These are phyloP conservation scores for Nerophis lumbriciformis DNA, from an alignment of 2,113 vertebrate species.

Conservation along the genomic window DNA sequence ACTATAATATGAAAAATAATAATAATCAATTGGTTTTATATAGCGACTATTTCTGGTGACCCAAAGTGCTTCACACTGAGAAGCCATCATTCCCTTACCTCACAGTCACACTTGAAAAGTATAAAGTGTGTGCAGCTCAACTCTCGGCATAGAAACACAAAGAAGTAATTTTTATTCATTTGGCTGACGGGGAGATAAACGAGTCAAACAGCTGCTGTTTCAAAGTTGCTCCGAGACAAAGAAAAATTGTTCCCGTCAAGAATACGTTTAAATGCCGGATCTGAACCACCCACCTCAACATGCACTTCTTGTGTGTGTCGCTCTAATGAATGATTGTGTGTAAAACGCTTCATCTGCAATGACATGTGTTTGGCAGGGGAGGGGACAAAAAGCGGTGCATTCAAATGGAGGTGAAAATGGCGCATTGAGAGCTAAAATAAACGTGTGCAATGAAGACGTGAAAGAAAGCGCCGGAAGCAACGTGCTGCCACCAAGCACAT, in stretches of 20 bases:
- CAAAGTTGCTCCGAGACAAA: conserved; percentile 64
- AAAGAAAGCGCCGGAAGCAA: conserved; percentile 45
- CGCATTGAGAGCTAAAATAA: conserved; percentile 42
- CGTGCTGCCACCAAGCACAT: conserved; percentile 39
- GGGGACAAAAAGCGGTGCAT: conserved; percentile 20
- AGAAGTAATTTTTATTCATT: conserved; percentile 72
- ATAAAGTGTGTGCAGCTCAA: conserved; percentile 60
- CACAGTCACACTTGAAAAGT: conserved; percentile 28
- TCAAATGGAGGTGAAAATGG: conserved; percentile 46
- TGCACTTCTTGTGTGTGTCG: conserved; percentile 49
- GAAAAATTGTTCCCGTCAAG: conserved; percentile 43
- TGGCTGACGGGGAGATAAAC: conserved; percentile 67
- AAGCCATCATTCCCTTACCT: too few species aligned
- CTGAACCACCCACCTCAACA: conserved; percentile 10
- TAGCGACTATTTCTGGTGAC: too few species aligned
- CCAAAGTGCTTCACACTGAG: too few species aligned
- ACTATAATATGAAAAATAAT: too few species aligned
- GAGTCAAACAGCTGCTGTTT: conserved; percentile 66
- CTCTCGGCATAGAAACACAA: conserved; percentile 61
- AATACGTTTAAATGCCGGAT: conserved; percentile 51
- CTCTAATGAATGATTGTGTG: conserved; percentile 49
- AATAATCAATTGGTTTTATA: too few species aligned
- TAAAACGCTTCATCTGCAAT: conserved; percentile 32
- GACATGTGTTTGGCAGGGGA: conserved; percentile 45
- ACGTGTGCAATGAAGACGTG: conserved; percentile 40